Percentiles rank a stretch among this genome's conserved stretches.
These are phyloP conservation scores for Drosophila quadrilineata DNA, from an alignment of 1,140 invertebrate species.

Conservation along the genomic window DNA sequence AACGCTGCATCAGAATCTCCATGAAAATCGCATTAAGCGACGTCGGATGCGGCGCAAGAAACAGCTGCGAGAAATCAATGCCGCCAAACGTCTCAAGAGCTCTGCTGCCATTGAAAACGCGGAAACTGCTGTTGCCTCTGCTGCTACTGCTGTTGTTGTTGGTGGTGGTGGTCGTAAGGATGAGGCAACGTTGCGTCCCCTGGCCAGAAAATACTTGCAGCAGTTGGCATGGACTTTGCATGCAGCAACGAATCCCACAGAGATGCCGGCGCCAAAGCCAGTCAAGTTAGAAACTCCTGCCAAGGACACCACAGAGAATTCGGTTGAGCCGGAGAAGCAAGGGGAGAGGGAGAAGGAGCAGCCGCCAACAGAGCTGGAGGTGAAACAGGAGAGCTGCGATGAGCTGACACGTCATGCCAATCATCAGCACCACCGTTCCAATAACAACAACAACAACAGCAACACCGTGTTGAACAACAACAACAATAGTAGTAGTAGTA, in stretches of 20 bases:
- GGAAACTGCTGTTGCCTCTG: not conserved
- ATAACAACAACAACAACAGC: conserved; percentile 44
- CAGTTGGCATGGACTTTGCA: conserved; percentile 41
- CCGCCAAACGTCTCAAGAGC: conserved; percentile 57
- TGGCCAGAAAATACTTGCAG: conserved; percentile 47
- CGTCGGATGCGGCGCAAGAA: conserved; percentile 57
- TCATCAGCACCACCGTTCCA: conserved; percentile 74
- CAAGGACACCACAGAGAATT: conserved; percentile 18
- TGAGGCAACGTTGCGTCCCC: conserved; percentile 21
- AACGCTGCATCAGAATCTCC: conserved; percentile 41
- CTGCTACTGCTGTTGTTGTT: too few relatives aligned
- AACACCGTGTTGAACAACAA: conserved; percentile 67
- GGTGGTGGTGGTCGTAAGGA: too few relatives aligned
- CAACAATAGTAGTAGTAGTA: conserved; percentile 74
- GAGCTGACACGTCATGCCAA: conserved; percentile 44
- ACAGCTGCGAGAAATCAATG: conserved; percentile 53
- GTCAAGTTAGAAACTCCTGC: too few relatives aligned
- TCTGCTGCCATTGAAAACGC: conserved; percentile 21
- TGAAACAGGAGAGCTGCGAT: conserved; percentile 28
- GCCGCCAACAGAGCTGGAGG: conserved; percentile 11
- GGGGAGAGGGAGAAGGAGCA: not conserved
- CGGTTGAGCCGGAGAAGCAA: not conserved
- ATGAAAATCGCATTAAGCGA: conserved; percentile 49
- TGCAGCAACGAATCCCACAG: not conserved
- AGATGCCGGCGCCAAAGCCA: not conserved